Conservation (phyloP, 2,797 vertebrate genomes). For the Pipistrellus kuhlii region DNA sequence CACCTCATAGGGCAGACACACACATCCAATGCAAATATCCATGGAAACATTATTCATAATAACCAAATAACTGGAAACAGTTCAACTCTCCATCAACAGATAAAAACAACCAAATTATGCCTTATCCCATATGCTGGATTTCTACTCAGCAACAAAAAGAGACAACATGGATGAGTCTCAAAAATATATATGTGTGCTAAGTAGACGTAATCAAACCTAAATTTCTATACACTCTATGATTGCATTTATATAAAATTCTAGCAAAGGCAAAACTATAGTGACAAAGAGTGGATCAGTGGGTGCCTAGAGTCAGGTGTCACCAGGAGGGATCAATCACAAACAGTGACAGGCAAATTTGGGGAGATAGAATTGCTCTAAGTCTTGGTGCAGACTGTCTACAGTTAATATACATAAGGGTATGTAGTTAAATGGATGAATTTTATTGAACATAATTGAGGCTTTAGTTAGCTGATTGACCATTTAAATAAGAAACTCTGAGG, state of each 20-base stretch:
- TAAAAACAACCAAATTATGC: background rate
- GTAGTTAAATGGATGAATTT: constrained; percentile 16
- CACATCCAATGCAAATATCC: background rate
- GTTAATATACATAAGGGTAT: background rate
- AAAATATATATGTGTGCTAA: background rate
- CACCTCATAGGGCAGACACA: background rate
- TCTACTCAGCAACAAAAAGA: background rate
- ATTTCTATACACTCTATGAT: background rate
- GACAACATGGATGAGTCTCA: background rate
- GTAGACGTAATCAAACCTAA: background rate
- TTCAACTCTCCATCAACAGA: background rate
- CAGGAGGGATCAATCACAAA: background rate
- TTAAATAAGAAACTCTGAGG: constrained; percentile 5
- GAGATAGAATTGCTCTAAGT: background rate
- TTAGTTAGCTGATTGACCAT: background rate
- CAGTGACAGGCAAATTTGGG: background rate
- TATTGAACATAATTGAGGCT: constrained; percentile 24
- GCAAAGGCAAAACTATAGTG: background rate
- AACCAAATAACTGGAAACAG: background rate
- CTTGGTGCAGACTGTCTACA: background rate
- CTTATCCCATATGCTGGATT: background rate
- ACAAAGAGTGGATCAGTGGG: background rate
- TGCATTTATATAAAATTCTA: constrained; percentile 13
- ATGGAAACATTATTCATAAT: background rate
- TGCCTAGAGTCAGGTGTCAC: background rate